Evolutionary conservation across 2,888 invertebrate species (phyloP), one percentile per base, ranked within the genome.

Genomic region (Drosophila mulleri): DNA sequence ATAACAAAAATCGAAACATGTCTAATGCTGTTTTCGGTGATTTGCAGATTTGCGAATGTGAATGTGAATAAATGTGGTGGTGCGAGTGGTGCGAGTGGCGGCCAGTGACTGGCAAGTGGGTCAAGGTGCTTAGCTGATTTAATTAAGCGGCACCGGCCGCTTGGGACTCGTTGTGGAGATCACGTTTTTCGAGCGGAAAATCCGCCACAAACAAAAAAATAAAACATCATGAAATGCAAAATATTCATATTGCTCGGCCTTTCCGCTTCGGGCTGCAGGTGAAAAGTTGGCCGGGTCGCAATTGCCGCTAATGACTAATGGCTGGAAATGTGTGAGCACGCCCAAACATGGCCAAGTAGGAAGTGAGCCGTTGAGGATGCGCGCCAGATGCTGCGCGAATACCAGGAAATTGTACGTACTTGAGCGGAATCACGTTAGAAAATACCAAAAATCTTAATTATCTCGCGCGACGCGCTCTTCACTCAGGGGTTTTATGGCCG

Each of bases 91-190:
- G 62, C 32, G 14, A 37, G 35, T 41, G 47, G 69, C 66, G 68
- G 58, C 57, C 61, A 58, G 58, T 63, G 82, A 65, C 62, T 82
- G 75, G 70, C 54, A 82, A 82, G 68, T 88, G 73, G 84, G 84
- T 84, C 84, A 89, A 85, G 84, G 89, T 85, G 89, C 80, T 85
- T 87, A 89, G 80, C 48, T 72, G 82, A 77, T 72, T 84, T 80
- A 89, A 84, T 89, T 77, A 79, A 63, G 84, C 89, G 89, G 66
- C 61, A 66, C 57, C 59, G 64, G 23, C 64, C 45, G 32, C 58
- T 45, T 54, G 64, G 37, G 45, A 66, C 47, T 52, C 62, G 68
- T 68, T 72, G 50, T 64, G 67, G 42, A 69, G 75, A 81, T 83
- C 86, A 78, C 87, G 89, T 87, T 83, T 82, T 58, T 71, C 67